phyloP scores from a whole-genome alignment of 1,140 invertebrate genomes.

The Neodiprion fabricii region DNA sequence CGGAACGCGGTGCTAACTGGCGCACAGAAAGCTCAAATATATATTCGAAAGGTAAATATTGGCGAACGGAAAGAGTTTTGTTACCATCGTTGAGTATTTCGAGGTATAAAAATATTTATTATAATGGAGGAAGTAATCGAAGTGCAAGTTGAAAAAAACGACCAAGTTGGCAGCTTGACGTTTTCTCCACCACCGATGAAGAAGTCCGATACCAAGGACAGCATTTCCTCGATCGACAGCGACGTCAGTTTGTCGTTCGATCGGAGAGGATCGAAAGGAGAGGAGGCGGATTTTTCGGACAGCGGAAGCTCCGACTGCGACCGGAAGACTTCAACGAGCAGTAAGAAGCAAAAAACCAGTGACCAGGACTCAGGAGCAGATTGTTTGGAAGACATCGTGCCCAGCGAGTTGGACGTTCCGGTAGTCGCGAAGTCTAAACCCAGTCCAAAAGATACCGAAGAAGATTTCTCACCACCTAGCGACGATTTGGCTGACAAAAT shows the following conservation, averaged over 20 bases:
- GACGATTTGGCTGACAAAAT: conserved; percentile 80
- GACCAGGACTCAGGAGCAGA: conserved; percentile 42
- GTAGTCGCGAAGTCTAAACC: conserved; percentile 1
- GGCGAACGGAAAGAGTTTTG: no score
- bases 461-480: conserved; percentile 62
- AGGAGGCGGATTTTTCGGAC: conserved; percentile 71
- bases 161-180: conserved; percentile 47
- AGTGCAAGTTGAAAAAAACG: conserved; percentile 47
- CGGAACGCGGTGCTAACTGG: no score
- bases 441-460: conserved; percentile 21
- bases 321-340: conserved; percentile 48
- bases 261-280: conserved; percentile 54
- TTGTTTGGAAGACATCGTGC: conserved; percentile 33
- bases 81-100: background rate
- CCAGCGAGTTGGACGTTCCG: conserved; percentile 16
- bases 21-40: no score
- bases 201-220: conserved; percentile 67
- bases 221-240: conserved; percentile 70
- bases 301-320: conserved; percentile 71
- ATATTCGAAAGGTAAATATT: no score
- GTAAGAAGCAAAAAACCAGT: conserved; percentile 36
- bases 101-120: background rate
- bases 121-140: conserved; percentile 47
- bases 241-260: conserved; percentile 68
- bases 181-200: conserved; percentile 60